Conservation (phyloP, 2,797 vertebrate species). For the Pitangus sulphuratus region DNA sequence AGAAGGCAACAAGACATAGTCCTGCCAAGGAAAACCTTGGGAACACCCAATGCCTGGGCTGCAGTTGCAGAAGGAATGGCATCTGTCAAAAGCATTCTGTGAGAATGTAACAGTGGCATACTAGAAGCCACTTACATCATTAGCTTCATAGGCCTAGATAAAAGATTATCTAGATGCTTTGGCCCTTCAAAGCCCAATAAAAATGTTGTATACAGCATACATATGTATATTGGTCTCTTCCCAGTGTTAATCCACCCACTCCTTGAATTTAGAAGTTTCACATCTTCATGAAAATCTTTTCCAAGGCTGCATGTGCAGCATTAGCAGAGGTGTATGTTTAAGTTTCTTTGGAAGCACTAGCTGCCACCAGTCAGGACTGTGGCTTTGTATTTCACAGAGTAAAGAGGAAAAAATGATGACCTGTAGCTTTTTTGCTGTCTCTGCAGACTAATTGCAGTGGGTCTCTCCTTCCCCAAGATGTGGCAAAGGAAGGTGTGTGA, state of each 20-base stretch:
- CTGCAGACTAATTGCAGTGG: background rate
- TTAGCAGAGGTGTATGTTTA: background rate
- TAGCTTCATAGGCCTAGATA: background rate
- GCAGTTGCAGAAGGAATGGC: background rate
- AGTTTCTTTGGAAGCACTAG: background rate
- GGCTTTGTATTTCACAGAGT: background rate
- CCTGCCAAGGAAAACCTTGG: background rate
- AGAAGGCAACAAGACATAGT: background rate
- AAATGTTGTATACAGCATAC: background rate
- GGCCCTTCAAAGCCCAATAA: background rate
- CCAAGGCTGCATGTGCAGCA: background rate
- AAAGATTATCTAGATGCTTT: background rate
- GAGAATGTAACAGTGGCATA: background rate
- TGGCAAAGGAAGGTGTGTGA: background rate
- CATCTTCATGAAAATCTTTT: background rate
- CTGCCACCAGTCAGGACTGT: background rate
- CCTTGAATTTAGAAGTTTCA: background rate
- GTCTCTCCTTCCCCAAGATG: background rate
- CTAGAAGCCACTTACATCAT: background rate
- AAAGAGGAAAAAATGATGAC: background rate
- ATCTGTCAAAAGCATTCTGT: background rate
- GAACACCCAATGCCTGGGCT: background rate
- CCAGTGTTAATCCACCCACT: background rate
- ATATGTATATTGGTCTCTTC: background rate
- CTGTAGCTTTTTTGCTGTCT: background rate